Conservation (phyloP, 1,140 invertebrate genomes). For the Pogonomyrmex californicus region DNA sequence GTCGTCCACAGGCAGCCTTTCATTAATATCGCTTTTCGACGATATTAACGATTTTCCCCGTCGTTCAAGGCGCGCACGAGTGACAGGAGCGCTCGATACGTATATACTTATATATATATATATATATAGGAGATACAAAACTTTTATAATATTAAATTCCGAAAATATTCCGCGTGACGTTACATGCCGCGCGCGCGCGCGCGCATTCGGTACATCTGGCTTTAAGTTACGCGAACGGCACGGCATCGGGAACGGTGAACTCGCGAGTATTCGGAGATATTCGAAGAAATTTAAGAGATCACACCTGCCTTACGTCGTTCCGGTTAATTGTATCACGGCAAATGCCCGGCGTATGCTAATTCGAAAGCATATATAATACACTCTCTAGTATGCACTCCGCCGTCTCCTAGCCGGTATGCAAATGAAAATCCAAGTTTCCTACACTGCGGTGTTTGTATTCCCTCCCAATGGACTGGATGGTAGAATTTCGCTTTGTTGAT, state of each 20-base stretch:
- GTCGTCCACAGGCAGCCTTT: slow-evolving; percentile 50
- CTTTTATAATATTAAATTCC: slow-evolving; percentile 11
- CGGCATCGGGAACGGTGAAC: background rate
- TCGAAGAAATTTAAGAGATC: slow-evolving; percentile 49
- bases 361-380: slow-evolving; percentile 61
- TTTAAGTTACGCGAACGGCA: background rate
- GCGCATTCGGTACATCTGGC: background rate
- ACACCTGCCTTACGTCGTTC: slow-evolving; percentile 15
- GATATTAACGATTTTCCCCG: slow-evolving; percentile 34
- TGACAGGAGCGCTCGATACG: background rate
- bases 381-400: slow-evolving; percentile 36
- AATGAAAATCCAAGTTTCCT: slow-evolving; percentile 68
- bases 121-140: background rate
- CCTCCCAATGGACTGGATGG: slow-evolving; percentile 62
- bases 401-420: slow-evolving; percentile 64
- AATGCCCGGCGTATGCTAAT: slow-evolving; percentile 60
- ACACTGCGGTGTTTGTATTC: slow-evolving; percentile 62
- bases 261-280: background rate
- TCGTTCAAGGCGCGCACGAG: background rate
- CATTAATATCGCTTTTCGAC: slow-evolving; percentile 32
- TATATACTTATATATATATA: background rate
- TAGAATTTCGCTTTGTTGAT: slow-evolving; percentile 65
- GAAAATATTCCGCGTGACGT: background rate
- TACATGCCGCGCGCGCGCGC: too few species aligned
- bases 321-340: slow-evolving; percentile 60